Percentiles rank a stretch among this genome's conserved stretches.
Evolutionary conservation across 1,140 invertebrate species (phyloP).

Genomic region (Eubasilissa regina): DNA sequence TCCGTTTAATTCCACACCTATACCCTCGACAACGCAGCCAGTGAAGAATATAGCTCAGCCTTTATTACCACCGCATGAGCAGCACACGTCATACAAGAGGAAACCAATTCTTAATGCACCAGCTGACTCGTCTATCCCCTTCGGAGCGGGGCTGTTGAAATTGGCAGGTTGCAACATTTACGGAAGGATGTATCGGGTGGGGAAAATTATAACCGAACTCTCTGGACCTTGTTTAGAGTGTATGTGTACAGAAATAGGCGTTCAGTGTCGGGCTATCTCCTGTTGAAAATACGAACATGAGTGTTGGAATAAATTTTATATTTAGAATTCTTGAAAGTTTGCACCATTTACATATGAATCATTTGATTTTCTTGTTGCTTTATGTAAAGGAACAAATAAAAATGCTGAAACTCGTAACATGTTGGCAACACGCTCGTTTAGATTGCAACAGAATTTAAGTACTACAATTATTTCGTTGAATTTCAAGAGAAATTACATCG

Average conservation of each 20-base stretch:
- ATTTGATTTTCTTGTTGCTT: conserved; percentile 48
- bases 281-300: conserved; percentile 71
- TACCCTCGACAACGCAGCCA: conserved; percentile 35
- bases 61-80: conserved; percentile 55
- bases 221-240: conserved; percentile 88
- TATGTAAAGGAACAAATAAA: neutral
- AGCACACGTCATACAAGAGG: conserved; percentile 45
- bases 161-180: conserved; percentile 93
- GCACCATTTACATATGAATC: conserved; percentile 11
- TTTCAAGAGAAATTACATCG: too few relatives aligned
- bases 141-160: conserved; percentile 77
- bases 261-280: conserved; percentile 83
- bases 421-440: too few relatives aligned
- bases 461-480: too few relatives aligned
- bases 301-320: neutral
- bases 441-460: too few relatives aligned
- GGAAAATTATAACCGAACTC: conserved; percentile 87
- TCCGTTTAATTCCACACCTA: conserved; percentile 39
- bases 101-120: conserved; percentile 55
- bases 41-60: conserved; percentile 46
- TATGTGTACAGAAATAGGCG: conserved; percentile 89
- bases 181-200: conserved; percentile 90
- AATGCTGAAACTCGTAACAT: too few relatives aligned
- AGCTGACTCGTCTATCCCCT: conserved; percentile 55
- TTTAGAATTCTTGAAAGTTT: conserved; percentile 9